These are phyloP conservation scores for Tapirus terrestris DNA, from an alignment of 2,113 vertebrate species.

Conservation along the genomic window DNA sequence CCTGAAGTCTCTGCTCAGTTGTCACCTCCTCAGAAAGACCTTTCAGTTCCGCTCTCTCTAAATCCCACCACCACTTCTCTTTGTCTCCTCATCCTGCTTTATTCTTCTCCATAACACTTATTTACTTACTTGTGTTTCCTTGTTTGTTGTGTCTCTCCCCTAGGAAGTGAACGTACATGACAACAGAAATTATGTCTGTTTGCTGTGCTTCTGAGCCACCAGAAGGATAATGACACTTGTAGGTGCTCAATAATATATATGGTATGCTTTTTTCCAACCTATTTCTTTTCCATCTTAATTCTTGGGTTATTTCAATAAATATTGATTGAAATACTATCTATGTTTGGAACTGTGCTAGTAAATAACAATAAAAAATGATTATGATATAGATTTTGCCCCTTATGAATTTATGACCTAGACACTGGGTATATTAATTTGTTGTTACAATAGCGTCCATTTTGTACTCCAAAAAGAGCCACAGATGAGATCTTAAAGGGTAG, in stretches of 20 bases:
- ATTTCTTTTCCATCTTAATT: neutral
- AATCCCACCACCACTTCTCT: neutral
- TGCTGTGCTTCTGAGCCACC: neutral
- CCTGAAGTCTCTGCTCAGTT: neutral
- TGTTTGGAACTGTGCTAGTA: neutral
- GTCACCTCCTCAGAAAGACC: neutral
- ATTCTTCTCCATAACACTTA: neutral
- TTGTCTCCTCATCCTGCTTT: neutral
- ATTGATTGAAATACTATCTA: neutral
- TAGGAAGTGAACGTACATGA: neutral
- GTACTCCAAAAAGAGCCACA: neutral
- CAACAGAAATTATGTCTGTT: neutral
- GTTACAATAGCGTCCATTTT: neutral
- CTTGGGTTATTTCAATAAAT: neutral
- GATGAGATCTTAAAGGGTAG: neutral
- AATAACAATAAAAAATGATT: neutral
- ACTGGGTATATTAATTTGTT: neutral
- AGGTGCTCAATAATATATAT: neutral
- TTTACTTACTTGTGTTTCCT: neutral
- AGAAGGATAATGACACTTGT: neutral
- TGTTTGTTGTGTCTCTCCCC: neutral
- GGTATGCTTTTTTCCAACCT: neutral
- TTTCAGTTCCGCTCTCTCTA: neutral
- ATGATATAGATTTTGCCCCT: neutral
- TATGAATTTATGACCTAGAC: neutral